These are phyloP conservation scores for Zosterops hypoxanthus DNA, from an alignment of 2,113 vertebrate species.

Conservation along the genomic window DNA sequence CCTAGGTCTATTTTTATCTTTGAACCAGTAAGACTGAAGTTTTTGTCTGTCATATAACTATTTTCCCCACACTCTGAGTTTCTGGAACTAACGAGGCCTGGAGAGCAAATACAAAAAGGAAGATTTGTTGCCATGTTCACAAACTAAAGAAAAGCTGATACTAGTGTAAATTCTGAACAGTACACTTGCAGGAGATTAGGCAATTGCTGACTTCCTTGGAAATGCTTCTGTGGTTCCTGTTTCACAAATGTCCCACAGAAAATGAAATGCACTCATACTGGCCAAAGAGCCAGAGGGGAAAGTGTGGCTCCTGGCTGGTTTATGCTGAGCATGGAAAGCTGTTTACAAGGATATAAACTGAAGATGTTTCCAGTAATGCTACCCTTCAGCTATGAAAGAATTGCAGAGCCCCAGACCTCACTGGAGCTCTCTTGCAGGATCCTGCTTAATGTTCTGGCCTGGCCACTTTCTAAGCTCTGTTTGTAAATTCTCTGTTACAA, in stretches of 20 bases:
- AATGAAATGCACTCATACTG: not conserved
- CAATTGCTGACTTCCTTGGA: not conserved
- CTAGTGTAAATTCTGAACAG: not conserved
- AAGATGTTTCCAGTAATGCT: not conserved
- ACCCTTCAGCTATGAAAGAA: not conserved
- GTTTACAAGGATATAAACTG: not conserved
- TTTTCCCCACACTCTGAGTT: not conserved
- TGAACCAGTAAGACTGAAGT: not conserved
- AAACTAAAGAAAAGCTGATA: not conserved
- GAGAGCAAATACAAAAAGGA: not conserved
- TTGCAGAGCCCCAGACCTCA: not conserved
- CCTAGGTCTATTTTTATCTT: not conserved
- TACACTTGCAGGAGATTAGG: not conserved
- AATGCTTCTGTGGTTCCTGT: not conserved
- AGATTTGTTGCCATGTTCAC: not conserved
- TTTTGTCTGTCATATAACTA: not conserved
- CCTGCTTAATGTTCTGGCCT: not conserved
- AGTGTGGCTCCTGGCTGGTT: accelerated
- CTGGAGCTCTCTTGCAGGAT: not conserved
- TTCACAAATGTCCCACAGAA: not conserved
- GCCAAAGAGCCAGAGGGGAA: not conserved
- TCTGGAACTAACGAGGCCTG: not conserved
- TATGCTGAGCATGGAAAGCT: not conserved
- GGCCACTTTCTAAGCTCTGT: not conserved
- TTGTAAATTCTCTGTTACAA: not conserved